Conservation (phyloP, 1,140 invertebrate species). For the Agraylea sexmaculata region DNA sequence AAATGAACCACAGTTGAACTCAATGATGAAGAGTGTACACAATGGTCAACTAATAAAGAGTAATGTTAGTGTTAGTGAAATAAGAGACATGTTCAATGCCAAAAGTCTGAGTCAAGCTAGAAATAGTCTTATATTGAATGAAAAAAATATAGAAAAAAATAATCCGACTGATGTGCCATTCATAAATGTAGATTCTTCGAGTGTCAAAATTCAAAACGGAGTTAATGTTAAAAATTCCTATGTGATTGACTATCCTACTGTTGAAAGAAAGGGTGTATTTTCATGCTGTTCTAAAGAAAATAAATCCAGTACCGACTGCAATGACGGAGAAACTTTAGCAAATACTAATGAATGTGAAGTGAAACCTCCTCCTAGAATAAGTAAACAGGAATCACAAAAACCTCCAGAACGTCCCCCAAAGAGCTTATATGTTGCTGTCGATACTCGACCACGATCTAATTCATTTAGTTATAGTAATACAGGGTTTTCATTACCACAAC, state of each 20-base stretch:
- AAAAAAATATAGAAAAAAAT: constrained; percentile 27
- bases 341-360: constrained; percentile 36
- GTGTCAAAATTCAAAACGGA: constrained; percentile 35
- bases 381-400: constrained; percentile 37
- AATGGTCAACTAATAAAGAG: constrained; percentile 39
- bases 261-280: constrained; percentile 53
- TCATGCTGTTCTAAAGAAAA: constrained; percentile 51
- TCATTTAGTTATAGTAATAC: constrained; percentile 38
- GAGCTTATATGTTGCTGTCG: constrained; percentile 32
- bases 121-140: constrained; percentile 38
- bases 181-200: constrained; percentile 32
- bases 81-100: constrained; percentile 38
- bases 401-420: constrained; percentile 50
- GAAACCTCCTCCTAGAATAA: constrained; percentile 44
- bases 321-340: constrained; percentile 21
- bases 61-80: constrained; percentile 38
- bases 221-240: constrained; percentile 30
- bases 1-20: constrained; percentile 31
- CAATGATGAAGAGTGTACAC: constrained; percentile 20
- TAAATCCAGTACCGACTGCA: constrained; percentile 32
- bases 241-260: constrained; percentile 53
- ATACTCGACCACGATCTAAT: constrained; percentile 41
- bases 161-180: constrained; percentile 17
- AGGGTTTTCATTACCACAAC: constrained; percentile 33
- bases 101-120: constrained; percentile 38